Evolutionary conservation across 1,140 invertebrate genomes (phyloP), one percentile per base, ranked within the genome.

Genomic region (Rhopalosiphum maidis): DNA sequence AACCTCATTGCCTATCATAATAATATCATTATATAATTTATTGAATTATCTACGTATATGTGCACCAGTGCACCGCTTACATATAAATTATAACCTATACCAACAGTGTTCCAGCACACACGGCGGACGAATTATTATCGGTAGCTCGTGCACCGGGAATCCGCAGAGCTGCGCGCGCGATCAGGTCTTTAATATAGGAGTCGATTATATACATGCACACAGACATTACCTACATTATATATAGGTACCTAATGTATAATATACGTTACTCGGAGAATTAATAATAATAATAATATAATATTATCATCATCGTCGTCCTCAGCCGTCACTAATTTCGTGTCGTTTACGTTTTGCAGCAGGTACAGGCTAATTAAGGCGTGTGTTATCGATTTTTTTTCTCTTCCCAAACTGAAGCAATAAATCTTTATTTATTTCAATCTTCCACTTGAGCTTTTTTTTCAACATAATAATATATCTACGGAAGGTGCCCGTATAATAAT

Each of bases 181-280:
- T 41, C 83, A 85, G 2, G 37, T 23, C 22, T 43, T 37, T 85
- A 41, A 41, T 85, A 41, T 85, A 85, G 15, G 60, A 77, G 60
- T 77, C 60, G 60, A 77, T 77, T 68, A 77, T 77, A 77, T n/a
- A n/a, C 60, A 77, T n/a, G 60, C 60, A 77, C 55, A 60, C 30
- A 9, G 8, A 83, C 82, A 83, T 83, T 41, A 41, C 41, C 41
- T 41, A n/a, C 77, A 30, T 30, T 41, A 30, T 68, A 1, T n/a
- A 7, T 82, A 37, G 37, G 37, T 37, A 83, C 82, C 35, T 83
- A 43, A 41, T 41, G 30, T 41, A 85, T 77, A 77, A 18, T 85
- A 85, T 41, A 11, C 37, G 43, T 21, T 46, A 46, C 15, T 86
- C 18, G 43, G 3, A 68, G 60, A 15, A n/a, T 77, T 77, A 77